phyloP scores from a whole-genome alignment of 2,888 invertebrate genomes.

The Eupithecia exiguata region DNA sequence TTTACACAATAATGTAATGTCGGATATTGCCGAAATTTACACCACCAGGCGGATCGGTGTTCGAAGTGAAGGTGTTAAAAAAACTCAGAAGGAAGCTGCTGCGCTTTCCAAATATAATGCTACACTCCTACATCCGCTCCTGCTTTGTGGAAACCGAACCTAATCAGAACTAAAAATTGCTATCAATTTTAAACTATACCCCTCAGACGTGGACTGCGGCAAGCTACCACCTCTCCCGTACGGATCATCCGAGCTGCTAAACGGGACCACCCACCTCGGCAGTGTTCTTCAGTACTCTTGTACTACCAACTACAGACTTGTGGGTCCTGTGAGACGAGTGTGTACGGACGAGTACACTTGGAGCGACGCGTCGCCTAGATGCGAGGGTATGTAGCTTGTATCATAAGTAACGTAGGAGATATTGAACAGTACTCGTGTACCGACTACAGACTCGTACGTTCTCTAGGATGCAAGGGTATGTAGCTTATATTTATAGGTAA shows the following conservation, averaged over 20 bases:
- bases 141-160: background rate
- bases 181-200: background rate
- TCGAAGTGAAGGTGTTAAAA: background rate
- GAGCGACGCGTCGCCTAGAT: constrained; percentile 93
- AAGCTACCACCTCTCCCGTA: constrained; percentile 91
- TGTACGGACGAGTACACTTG: constrained; percentile 91
- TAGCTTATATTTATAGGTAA: too few relatives aligned
- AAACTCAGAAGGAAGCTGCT: background rate
- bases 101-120: background rate
- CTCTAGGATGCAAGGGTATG: too few relatives aligned
- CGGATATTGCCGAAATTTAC: background rate
- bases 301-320: constrained; percentile 90
- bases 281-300: constrained; percentile 93
- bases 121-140: background rate
- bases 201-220: constrained; percentile 93
- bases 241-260: constrained; percentile 89
- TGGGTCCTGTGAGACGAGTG: constrained; percentile 87
- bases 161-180: too few relatives aligned
- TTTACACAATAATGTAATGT: too few relatives aligned
- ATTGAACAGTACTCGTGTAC: too few relatives aligned
- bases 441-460: too few relatives aligned
- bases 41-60: background rate
- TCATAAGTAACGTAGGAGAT: background rate
- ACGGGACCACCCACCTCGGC: constrained; percentile 91
- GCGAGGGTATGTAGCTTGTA: constrained; percentile 86